Evolutionary conservation across 2,888 invertebrate species (phyloP).

Genomic region (Yponomeuta plumbellus): DNA sequence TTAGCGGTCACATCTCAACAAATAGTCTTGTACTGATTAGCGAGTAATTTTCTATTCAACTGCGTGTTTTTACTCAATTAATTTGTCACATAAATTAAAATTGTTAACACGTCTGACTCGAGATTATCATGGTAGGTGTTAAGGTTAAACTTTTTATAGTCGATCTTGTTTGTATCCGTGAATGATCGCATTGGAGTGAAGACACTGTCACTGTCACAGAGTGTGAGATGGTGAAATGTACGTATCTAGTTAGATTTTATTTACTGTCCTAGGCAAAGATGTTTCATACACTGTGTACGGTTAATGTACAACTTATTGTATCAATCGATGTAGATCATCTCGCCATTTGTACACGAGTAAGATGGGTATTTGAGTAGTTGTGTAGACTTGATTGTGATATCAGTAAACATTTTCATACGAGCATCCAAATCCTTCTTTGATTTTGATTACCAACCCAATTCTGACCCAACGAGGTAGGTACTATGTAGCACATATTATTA

Average conservation of each 20-base stretch:
- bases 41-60: constrained; percentile 45
- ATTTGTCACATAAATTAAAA: constrained; percentile 10
- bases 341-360: constrained; percentile 56
- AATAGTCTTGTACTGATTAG: constrained; percentile 56
- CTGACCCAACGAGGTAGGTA: constrained; percentile 8
- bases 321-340: constrained; percentile 54
- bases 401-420: constrained; percentile 78
- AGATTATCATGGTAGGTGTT: constrained; percentile 31
- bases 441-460: constrained; percentile 22
- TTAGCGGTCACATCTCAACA: constrained; percentile 23
- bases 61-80: constrained; percentile 24
- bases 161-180: constrained; percentile 51
- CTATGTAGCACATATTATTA: no score
- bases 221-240: constrained; percentile 33
- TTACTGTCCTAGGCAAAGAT: constrained; percentile 7
- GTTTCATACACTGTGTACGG: not conserved
- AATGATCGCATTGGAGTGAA: constrained; percentile 40
- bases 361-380: constrained; percentile 69
- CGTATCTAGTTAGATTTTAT: constrained; percentile 26
- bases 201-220: constrained; percentile 25
- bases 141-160: constrained; percentile 45
- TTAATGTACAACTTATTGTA: constrained; percentile 29
- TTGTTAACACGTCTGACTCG: constrained; percentile 13
- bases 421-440: constrained; percentile 58
- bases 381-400: constrained; percentile 76